These are phyloP conservation scores for Karalla daura DNA, from an alignment of 2,797 vertebrate species.

Conservation along the genomic window DNA sequence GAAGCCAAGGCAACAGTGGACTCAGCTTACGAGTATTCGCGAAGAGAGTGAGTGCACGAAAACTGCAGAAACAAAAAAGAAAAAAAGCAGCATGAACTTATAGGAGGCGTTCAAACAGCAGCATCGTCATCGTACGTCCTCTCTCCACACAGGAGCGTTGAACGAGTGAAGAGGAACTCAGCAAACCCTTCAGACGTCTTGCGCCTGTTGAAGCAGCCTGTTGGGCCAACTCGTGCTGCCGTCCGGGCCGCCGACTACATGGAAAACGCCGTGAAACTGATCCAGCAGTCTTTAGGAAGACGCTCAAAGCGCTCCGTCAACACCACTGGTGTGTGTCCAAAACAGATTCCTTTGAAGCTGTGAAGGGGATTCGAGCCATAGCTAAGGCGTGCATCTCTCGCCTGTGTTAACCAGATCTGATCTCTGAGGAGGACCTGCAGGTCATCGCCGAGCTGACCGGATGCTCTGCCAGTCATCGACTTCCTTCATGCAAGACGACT, in stretches of 20 bases:
- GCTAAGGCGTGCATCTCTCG: not conserved
- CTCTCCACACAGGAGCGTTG: slow-evolving; percentile 46
- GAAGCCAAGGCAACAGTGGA: slow-evolving; percentile 83
- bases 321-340: slow-evolving; percentile 78
- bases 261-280: slow-evolving; percentile 78
- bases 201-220: slow-evolving; percentile 85
- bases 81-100: not conserved
- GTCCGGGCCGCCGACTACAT: slow-evolving; percentile 87
- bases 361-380: not conserved
- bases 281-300: slow-evolving; percentile 64
- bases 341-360: no score
- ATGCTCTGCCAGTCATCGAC: slow-evolving; percentile 75
- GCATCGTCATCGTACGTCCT: not conserved
- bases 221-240: slow-evolving; percentile 65
- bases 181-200: slow-evolving; percentile 81
- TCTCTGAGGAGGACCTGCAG: slow-evolving; percentile 77
- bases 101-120: not conserved
- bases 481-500: slow-evolving; percentile 50
- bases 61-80: not conserved
- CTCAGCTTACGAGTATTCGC: slow-evolving; percentile 78
- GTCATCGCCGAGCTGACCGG: slow-evolving; percentile 81
- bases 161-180: slow-evolving; percentile 42
- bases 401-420: slow-evolving; percentile 75
- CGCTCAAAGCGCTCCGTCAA: slow-evolving; percentile 82
- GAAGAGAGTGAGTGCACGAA: slow-evolving; percentile 74